phyloP scores from a whole-genome alignment of 2,113 vertebrate species.

The Thunnus maccoyii region DNA sequence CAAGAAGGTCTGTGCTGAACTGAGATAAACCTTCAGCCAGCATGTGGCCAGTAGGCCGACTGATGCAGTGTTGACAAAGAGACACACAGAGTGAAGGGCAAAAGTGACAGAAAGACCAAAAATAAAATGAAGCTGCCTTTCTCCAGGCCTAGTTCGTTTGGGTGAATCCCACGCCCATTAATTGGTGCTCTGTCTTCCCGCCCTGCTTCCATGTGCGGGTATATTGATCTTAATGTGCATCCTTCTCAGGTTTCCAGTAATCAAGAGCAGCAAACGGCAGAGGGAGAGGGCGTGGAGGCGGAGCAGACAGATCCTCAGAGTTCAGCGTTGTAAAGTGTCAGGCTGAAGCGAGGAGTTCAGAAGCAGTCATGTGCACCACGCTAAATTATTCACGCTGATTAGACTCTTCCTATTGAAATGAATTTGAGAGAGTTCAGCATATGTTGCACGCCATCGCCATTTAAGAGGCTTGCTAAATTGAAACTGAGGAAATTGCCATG shows the following conservation, averaged over 20 bases:
- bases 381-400: constrained; percentile 91
- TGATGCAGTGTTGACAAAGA: constrained; percentile 50
- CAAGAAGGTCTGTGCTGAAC: constrained; percentile 57
- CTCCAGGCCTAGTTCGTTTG: not conserved
- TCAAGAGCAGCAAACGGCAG: constrained; percentile 37
- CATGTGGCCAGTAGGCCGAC: constrained; percentile 60
- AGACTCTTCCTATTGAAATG: constrained; percentile 86
- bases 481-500: constrained; percentile 59
- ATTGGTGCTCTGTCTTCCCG: constrained; percentile 22
- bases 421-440: constrained; percentile 83
- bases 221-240: constrained; percentile 41
- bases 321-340: constrained; percentile 30
- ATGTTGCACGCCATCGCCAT: constrained; percentile 81
- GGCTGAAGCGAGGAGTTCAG: constrained; percentile 29
- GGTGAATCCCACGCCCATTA: constrained; percentile 26
- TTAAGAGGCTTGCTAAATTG: constrained; percentile 78
- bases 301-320: constrained; percentile 37
- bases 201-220: not conserved
- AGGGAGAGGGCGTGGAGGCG: constrained; percentile 33
- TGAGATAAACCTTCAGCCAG: constrained; percentile 72
- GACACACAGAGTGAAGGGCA: constrained; percentile 33
- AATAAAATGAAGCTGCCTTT: not conserved
- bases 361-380: constrained; percentile 57
- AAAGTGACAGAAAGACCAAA: constrained; percentile 20
- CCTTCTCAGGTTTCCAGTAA: constrained; percentile 69